Conservation (phyloP, 2,113 vertebrate species). For the Sterrhoptilus dennistouni region DNA sequence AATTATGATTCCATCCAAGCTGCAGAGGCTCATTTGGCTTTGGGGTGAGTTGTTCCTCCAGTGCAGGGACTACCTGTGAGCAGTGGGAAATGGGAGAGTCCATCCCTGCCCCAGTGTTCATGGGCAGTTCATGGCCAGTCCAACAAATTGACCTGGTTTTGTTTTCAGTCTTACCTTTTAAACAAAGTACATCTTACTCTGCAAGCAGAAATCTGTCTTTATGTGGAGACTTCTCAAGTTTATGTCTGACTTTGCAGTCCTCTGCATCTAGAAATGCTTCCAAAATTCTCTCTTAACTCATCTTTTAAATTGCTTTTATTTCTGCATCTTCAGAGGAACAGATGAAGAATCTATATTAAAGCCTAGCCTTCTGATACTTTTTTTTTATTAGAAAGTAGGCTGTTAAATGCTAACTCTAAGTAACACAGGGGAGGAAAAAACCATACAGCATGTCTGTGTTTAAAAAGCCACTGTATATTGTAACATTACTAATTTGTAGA, state of each 20-base stretch:
- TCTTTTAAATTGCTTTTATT: conserved; percentile 27
- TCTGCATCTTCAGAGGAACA: conserved; percentile 12
- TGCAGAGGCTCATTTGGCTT: neutral
- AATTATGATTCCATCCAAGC: neutral
- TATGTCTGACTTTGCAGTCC: neutral
- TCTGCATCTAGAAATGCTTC: neutral
- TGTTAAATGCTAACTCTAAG: neutral
- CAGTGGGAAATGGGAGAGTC: neutral
- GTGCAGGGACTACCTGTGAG: neutral
- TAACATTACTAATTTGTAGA: conserved; percentile 33
- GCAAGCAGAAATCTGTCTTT: neutral
- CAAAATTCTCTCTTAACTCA: neutral
- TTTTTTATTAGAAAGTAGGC: neutral
- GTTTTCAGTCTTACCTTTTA: neutral
- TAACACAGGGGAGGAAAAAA: neutral
- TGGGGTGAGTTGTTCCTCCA: neutral
- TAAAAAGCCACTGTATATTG: conserved; percentile 18
- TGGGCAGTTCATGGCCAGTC: neutral
- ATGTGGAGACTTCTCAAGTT: neutral
- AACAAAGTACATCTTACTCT: neutral
- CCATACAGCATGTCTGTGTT: neutral
- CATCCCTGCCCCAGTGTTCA: neutral
- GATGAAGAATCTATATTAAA: conserved; percentile 18
- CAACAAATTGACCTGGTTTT: neutral
- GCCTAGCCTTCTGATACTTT: neutral